phyloP scores from a whole-genome alignment of 2,888 invertebrate species.

The Nephrotoma appendiculata region DNA sequence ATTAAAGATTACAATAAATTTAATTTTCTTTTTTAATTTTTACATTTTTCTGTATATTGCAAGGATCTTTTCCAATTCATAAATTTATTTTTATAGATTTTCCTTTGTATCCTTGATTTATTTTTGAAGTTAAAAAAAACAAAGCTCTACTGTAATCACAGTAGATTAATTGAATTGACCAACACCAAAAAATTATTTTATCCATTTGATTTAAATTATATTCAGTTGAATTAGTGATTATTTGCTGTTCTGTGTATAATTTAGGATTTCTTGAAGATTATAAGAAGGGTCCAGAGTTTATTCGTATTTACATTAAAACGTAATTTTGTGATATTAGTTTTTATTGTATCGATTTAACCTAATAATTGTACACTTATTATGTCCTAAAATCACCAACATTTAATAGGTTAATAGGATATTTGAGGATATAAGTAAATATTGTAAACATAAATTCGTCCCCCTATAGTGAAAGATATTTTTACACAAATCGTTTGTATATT shows the following conservation, averaged over 20 bases:
- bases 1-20: conserved; percentile 1
- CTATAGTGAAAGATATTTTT: neutral
- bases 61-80: conserved; percentile 2
- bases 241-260: neutral
- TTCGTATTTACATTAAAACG: neutral
- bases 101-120: neutral
- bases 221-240: neutral
- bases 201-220: neutral
- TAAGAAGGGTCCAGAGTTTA: neutral
- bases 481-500: neutral
- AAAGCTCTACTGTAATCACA: neutral
- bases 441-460: neutral
- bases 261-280: neutral
- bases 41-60: neutral
- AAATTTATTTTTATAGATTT: conserved; percentile 1
- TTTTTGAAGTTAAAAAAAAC: neutral
- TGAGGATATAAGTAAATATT: neutral
- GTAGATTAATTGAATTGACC: neutral
- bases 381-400: neutral
- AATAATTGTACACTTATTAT: neutral
- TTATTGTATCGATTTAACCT: neutral
- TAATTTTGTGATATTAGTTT: neutral
- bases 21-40: neutral
- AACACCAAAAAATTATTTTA: neutral
- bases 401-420: neutral